Base-by-base conservation (phyloP, 2,888 invertebrate species). In the Chelonus formosanus region DNA sequence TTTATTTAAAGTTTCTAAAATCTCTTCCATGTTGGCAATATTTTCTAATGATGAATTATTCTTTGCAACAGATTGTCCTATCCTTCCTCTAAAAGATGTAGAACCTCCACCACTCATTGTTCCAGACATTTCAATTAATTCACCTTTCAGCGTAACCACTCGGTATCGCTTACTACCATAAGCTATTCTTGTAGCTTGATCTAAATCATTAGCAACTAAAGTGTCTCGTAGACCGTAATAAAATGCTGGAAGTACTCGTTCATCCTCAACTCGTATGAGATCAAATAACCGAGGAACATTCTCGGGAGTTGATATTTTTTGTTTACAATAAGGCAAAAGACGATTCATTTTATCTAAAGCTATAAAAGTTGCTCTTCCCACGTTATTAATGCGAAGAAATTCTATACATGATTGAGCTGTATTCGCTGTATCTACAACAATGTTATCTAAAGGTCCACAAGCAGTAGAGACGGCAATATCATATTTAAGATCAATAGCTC, bases 391-490 rank as follows among this genome's bases (percentile, higher is more conserved):
- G 78, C 95, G 96, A 0, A 98, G 85, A 73, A 89, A 90, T 67
- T 92, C 90, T 10, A 98, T 92, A 78, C 96, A 96, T 50, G 88
- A 86, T 78, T 95, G 91, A 0, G 93, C 98, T 0, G 96, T 95
- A 36, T 91, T 88, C 2, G 95, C 93, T 0, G 89, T 91, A 77
- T 98, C 98, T 0, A 96, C 95, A 0, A 99, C 92, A 64, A 98
- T 93, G 78, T 96, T 91, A 80, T 99, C 97, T 20, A 98, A 84
- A 0, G 92, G 88, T 0, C 93, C 92, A 80, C 96, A 96, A 1
- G 96, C 95, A 0, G 97, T 98, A 0, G 98, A 98, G 75, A 98
- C 91, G 0, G 98, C 98, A 0, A 97, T 90, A 84, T 99, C 98
- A 83, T 95, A 99, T 82, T 93, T 95, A 8, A 87, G 85, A 81